These are phyloP conservation scores for Ameiurus melas DNA, from an alignment of 2,113 vertebrate species.

Conservation along the genomic window DNA sequence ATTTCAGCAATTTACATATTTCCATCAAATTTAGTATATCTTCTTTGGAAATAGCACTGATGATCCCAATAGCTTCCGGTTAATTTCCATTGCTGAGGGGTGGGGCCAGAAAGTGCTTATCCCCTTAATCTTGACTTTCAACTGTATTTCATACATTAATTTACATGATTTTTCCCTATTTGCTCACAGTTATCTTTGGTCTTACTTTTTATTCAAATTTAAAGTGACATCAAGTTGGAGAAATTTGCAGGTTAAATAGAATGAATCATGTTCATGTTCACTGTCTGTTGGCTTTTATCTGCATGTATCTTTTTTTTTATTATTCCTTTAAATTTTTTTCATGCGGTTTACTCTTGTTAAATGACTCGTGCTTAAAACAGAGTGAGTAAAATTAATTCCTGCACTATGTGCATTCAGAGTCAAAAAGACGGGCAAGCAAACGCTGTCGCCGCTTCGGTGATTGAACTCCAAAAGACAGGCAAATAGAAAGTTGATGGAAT, in stretches of 20 bases:
- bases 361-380: conserved; percentile 29
- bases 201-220: neutral
- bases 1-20: neutral
- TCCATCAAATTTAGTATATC: neutral
- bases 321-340: conserved; percentile 17
- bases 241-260: neutral
- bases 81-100: neutral
- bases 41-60: neutral
- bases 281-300: neutral
- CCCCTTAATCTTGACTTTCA: neutral
- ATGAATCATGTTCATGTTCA: neutral
- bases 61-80: neutral
- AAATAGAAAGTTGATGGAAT: conserved; percentile 76
- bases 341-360: conserved; percentile 28
- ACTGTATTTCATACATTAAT: neutral
- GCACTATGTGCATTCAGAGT: conserved; percentile 65
- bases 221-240: neutral
- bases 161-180: too few relatives aligned
- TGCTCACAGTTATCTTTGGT: neutral
- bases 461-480: conserved; percentile 64
- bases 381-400: conserved; percentile 34
- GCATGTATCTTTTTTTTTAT: neutral
- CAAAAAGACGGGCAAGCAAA: conserved; percentile 59
- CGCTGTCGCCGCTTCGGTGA: conserved; percentile 49
- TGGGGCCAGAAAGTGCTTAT: neutral